phyloP scores from a whole-genome alignment of 2,113 vertebrate species.

The Setophaga petechia region DNA sequence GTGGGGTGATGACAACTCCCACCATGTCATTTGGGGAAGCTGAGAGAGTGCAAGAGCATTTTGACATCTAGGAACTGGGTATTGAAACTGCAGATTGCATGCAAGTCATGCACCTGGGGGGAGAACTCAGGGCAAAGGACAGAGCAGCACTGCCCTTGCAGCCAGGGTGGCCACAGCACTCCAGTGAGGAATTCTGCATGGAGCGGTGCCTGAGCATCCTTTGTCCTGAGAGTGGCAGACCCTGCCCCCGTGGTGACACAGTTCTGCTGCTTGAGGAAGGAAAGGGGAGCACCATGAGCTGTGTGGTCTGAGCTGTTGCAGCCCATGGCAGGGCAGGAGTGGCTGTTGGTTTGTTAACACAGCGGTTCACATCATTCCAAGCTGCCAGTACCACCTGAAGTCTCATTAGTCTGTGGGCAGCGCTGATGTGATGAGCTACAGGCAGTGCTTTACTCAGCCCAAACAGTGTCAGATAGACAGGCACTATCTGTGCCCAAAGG shows the following conservation, averaged over 20 bases:
- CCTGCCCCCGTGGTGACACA: fast-evolving
- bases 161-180: fast-evolving
- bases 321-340: no score
- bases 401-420: not conserved
- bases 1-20: not conserved
- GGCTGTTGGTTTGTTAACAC: not conserved
- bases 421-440: not conserved
- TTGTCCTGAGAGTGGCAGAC: fast-evolving
- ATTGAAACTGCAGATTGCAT: not conserved
- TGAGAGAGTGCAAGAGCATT: not conserved
- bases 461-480: not conserved
- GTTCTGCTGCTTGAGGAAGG: not conserved
- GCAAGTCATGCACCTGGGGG: fast-evolving
- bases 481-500: not conserved
- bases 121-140: fast-evolving
- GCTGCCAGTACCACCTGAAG: not conserved
- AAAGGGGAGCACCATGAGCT: not conserved
- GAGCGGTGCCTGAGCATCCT: fast-evolving
- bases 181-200: fast-evolving
- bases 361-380: fast-evolving
- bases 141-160: not conserved
- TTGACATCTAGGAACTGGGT: not conserved
- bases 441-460: not conserved
- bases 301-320: not conserved
- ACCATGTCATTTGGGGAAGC: fast-evolving